Evolutionary conservation across 2,797 vertebrate genomes (phyloP).

Genomic region (Danio kyathit): DNA sequence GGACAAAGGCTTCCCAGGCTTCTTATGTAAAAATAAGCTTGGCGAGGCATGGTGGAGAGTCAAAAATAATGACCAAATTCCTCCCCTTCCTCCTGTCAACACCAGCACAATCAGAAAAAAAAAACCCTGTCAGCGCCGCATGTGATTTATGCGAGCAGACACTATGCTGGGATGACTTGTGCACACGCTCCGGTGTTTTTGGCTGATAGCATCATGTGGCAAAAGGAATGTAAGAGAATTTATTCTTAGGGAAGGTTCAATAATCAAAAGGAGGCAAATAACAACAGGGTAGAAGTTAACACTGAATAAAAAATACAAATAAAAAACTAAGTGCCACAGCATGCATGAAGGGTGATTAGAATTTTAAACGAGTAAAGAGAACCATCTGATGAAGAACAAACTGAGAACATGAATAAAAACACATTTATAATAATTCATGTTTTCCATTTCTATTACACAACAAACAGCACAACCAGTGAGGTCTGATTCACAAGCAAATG

Average conservation of each 20-base stretch:
- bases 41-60: background rate
- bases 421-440: no score
- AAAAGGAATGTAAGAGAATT: conserved; percentile 1
- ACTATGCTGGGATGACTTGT: conserved; percentile 37
- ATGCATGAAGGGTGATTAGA: background rate
- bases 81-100: background rate
- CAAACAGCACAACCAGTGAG: background rate
- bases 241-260: background rate
- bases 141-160: conserved; percentile 51
- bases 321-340: conserved; percentile 14
- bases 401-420: no score
- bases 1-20: background rate
- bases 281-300: background rate
- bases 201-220: conserved; percentile 13
- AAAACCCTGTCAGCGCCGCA: conserved; percentile 15
- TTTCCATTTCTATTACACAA: background rate
- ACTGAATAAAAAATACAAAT: background rate
- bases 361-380: background rate
- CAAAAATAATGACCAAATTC: conserved; percentile 36
- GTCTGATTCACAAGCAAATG: no score
- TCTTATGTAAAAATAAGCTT: conserved; percentile 37
- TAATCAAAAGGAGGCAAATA: background rate
- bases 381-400: background rate
- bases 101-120: conserved; percentile 25
- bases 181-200: conserved; percentile 53